Evolutionary conservation across 2,888 invertebrate genomes (phyloP).

Genomic region (Parthenolecanium corni): DNA sequence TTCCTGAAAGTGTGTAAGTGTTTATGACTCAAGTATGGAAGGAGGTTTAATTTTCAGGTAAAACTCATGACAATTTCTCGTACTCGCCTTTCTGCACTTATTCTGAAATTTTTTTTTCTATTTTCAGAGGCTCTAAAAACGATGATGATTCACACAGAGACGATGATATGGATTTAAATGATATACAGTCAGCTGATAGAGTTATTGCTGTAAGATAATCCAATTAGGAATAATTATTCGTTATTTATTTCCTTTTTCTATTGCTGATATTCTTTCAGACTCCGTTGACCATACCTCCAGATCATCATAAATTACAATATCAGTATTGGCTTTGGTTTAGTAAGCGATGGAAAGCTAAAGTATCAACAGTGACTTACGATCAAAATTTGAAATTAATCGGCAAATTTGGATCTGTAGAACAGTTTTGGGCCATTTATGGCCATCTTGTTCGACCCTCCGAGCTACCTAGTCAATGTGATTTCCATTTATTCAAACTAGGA

Average conservation of each 20-base stretch:
- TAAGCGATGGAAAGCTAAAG: slow-evolving; percentile 49
- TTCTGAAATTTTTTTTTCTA: background rate
- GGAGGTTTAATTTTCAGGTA: background rate
- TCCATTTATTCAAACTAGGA: slow-evolving; percentile 94
- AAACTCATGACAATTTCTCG: background rate
- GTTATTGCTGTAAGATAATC: slow-evolving; percentile 15
- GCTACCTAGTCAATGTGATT: slow-evolving; percentile 79
- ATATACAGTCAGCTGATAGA: slow-evolving; percentile 25
- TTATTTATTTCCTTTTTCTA: background rate
- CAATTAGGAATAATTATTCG: background rate
- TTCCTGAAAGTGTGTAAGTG: too few species aligned
- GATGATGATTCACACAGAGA: slow-evolving; percentile 18
- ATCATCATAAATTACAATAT: slow-evolving; percentile 86
- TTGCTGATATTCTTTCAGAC: slow-evolving; percentile 39
- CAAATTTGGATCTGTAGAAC: slow-evolving; percentile 83
- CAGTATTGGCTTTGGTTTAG: slow-evolving; percentile 89
- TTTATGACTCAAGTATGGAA: background rate
- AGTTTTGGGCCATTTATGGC: slow-evolving; percentile 94
- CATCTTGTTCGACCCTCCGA: slow-evolving; percentile 83
- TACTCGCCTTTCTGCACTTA: background rate
- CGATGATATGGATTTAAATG: slow-evolving; percentile 19
- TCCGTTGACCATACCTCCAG: slow-evolving; percentile 60
- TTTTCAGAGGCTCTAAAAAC: slow-evolving; percentile 11
- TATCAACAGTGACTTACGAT: slow-evolving; percentile 48
- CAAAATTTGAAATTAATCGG: slow-evolving; percentile 81